Base-by-base conservation (phyloP, 2,888 invertebrate species). In the Seira ritae region DNA sequence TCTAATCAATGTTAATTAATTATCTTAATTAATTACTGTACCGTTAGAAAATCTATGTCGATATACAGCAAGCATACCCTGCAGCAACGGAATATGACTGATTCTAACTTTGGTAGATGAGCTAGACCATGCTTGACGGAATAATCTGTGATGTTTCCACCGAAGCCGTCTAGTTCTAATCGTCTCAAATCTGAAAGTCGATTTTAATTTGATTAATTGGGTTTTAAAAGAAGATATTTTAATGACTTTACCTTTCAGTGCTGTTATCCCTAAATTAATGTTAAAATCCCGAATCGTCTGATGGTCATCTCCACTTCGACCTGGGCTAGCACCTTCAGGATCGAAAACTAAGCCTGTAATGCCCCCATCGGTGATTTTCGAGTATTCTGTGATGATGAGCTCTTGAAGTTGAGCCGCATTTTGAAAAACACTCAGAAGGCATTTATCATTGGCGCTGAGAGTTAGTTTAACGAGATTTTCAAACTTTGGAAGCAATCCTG, bases 301-400 rank as follows among this genome's bases (percentile, higher is more conserved):
- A 10, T 37, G 22, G 1, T 55, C 0, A 6, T 72, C 50, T 24
- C 71, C 79, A 15, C 17, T 74, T 31, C 31, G 31, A 31, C 31
- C 15, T 1, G 46, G 19, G 1, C 12, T 8, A 31, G 31, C 8
- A 8, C 3, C 2, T 4, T 31, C 31, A 31, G 31, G 31, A 31
- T 31, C 31, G 8, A 31, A 31, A 0, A 71, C 71, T 12, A 81
- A 23, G 1, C 78, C 83, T 2, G 83, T 83, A 0, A 83, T 65
- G 1, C 83, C 83, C 10, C 68, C 73, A 66, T 83, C 83, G 20
- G 83, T 74, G 15, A 83, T 83, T 46, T 70, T 78, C 0, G 83
- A 83, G 22, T 83, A 78, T 19, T 74, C 78, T 4, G 78, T 73
- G 24, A 83, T 70, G 0, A 69, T 83, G 17, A 83, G 42, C 10